phyloP scores from a whole-genome alignment of 2,888 invertebrate genomes.

The Rotaria magnacalcarata region DNA sequence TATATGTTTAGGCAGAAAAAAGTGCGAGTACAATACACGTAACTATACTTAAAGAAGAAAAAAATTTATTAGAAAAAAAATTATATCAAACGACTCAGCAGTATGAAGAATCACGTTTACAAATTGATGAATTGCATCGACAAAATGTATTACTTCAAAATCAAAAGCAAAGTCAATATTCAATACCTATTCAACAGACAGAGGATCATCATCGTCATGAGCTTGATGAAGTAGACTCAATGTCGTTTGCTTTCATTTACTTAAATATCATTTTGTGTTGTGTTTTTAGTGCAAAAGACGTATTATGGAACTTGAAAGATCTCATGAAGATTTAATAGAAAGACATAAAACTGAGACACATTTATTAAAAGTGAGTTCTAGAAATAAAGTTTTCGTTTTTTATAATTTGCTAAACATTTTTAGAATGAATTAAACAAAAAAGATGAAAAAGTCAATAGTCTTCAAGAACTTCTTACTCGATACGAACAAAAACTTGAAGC shows the following conservation, averaged over 20 bases:
- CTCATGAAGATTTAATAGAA: background rate
- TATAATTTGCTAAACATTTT: background rate
- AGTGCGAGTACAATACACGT: constrained; percentile 31
- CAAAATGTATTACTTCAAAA: background rate
- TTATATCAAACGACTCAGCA: background rate
- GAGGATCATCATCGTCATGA: background rate
- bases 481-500: constrained; percentile 22
- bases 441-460: background rate
- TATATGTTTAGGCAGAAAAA: background rate
- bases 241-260: too few species aligned
- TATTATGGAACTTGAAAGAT: background rate
- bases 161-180: background rate
- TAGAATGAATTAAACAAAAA: constrained; percentile 22
- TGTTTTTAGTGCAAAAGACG: background rate
- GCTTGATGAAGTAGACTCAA: background rate
- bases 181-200: background rate
- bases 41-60: constrained; percentile 18
- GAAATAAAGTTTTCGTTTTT: too few species aligned
- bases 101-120: background rate
- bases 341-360: constrained; percentile 8
- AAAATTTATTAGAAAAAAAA: constrained; percentile 6
- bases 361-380: background rate
- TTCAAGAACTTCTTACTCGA: background rate
- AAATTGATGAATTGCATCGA: background rate
- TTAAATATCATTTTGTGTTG: too few species aligned